Evolutionary conservation across 1,140 invertebrate species (phyloP), one percentile per base, ranked within the genome.

Genomic region (Argopecten irradians): DNA sequence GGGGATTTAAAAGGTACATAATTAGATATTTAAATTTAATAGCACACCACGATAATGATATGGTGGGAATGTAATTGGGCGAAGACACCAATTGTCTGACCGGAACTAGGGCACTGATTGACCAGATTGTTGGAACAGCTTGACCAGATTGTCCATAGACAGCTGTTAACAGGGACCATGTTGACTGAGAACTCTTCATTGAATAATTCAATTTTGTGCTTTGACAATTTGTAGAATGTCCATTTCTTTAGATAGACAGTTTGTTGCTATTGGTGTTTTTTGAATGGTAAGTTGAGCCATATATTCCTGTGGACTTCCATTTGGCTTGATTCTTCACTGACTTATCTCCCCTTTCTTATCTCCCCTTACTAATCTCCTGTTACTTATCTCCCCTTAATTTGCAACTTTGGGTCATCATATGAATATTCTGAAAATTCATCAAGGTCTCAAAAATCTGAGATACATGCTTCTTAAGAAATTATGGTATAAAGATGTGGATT

Each of bases 11-110:
- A 71, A 71, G 22, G 55, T 71, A 71, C 55, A 71, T 71, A 16
- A 71, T 71, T 71, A 71, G 55, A 71, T 71, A 71, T 71, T 71
- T 28, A 71, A 71, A 71, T 71, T 71, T 71, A 71, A 71, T 71
- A n/a, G 55, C 55, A 71, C 5, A 28, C 55, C 3, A 3, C 16
- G 22, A 71, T 71, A 71, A 71, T 71, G 55, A 71, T 11, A 28
- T 71, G 22, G n/a, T 19, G 55, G 55, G 11, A 71, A 71, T 71
- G 2, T 0, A 71, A 71, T 28, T 28, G 55, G 55, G 43, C 43
- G 14, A n/a, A 2, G 43, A 71, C 55, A 71, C 55, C 11, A 22
- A 71, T 71, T 71, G 55, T 71, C 55, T n/a, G 43, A 16, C 7
- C 7, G 55, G 55, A 71, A 28, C 22, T 5, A 22, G 22, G 28